Base-by-base conservation (phyloP, 2,113 vertebrate species). In the Bambusicola thoracicus region DNA sequence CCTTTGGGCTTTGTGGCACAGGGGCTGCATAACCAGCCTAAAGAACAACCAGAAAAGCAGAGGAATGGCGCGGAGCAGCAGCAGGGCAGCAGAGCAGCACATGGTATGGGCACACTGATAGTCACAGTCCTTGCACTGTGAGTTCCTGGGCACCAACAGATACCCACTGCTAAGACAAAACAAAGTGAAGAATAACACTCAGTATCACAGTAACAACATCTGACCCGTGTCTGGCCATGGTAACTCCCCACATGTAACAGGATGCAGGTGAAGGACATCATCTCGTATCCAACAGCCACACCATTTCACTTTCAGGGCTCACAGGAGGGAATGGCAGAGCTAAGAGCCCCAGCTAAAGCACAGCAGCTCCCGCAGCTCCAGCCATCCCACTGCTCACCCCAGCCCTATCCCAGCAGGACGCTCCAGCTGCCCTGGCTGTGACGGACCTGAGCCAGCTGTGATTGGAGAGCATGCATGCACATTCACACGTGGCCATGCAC, bases 241-340 rank as follows among this genome's bases (percentile, higher is more conserved):
- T 81, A 94, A 55, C 78, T 51, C 8, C 49, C 92, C 66, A 41
- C 41, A 11, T 24, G 10, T 24, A 69, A 87, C 68, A 1, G 4
- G 84, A 77, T 38, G 78, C 81, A 87, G 75, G 75, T 2, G 0
- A 87, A 67, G 84, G 78, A 38, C 68, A 87, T 63, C 59, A 74
- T 55, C 87, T 62, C 67, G 32, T 76, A 87, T 77, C 76, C 74
- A 86, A 77, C 81, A 93, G 78, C 75, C 76, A 22, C 63, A 82
- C 62, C 70, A 68, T 93, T 94, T 89, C 65, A 55, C 91, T 92
- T 55, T 7, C 95, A 85, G 75, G 80, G 91, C 87, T 93, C 89
- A 38, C 84, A 91, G 95, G 87, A 91, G 87, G 89, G 81, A 80
- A 34, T 5, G 80, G 84, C 40, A 66, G 44, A 93, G 48, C 81